Conservation (phyloP, 2,888 invertebrate genomes). For the Rotaria macrura region DNA sequence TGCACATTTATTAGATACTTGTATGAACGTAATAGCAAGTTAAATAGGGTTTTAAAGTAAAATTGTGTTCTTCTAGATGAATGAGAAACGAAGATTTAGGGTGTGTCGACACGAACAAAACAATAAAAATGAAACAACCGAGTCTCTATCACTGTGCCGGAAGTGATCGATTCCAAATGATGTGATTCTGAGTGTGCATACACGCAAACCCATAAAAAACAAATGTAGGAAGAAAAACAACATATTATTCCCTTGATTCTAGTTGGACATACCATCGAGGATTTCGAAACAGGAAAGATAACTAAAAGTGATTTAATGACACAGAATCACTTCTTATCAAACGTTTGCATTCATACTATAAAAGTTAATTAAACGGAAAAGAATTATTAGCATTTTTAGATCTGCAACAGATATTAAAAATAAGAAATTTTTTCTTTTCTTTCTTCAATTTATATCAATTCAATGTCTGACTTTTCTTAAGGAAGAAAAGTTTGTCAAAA, state of each 20-base stretch:
- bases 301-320: not conserved
- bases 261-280: not conserved
- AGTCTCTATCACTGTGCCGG: not conserved
- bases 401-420: not conserved
- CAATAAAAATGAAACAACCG: not conserved
- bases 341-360: too few relatives aligned
- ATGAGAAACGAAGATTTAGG: not conserved
- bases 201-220: not conserved
- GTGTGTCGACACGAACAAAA: not conserved
- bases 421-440: not conserved
- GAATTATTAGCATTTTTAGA: not conserved
- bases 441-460: not conserved
- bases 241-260: not conserved
- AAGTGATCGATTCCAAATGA: not conserved
- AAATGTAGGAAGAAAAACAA: not conserved
- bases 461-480: not conserved
- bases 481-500: too few relatives aligned
- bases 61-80: not conserved
- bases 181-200: not conserved
- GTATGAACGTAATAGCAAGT: not conserved
- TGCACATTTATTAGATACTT: not conserved
- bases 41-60: not conserved
- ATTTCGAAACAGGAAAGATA: not conserved
- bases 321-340: too few relatives aligned
- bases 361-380: too few relatives aligned